Conservation (phyloP, 2,888 invertebrate species). For the Rugalucina vietnamica region DNA sequence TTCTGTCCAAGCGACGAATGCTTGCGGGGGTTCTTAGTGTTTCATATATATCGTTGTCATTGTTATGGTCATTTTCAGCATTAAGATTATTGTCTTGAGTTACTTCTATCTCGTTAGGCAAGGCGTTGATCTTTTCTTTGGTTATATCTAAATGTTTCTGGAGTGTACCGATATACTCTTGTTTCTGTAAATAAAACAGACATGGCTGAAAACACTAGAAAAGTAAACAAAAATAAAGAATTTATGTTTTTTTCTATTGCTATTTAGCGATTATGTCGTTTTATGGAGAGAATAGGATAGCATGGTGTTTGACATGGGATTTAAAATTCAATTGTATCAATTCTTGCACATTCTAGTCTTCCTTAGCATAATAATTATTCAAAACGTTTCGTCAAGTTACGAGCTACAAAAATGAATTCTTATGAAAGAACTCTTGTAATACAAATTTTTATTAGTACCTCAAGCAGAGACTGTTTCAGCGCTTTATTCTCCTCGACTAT, state of each 20-base stretch:
- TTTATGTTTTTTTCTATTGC: no score
- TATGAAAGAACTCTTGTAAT: no score
- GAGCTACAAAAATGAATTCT: no score
- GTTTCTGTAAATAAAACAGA: slow-evolving; percentile 74
- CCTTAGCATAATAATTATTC: no score
- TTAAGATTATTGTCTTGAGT: slow-evolving; percentile 70
- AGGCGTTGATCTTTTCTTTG: slow-evolving; percentile 64
- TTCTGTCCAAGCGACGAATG: slow-evolving; percentile 26
- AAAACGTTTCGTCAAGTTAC: no score
- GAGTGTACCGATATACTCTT: slow-evolving; percentile 66
- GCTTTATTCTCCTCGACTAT: slow-evolving; percentile 73
- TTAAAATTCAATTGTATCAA: no score
- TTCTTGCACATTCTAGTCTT: no score
- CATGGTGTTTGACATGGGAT: no score
- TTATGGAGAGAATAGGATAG: no score
- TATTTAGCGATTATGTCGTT: no score
- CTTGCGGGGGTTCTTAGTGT: slow-evolving; percentile 40
- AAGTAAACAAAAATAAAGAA: no score
- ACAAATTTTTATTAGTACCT: slow-evolving; percentile 59
- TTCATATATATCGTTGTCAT: slow-evolving; percentile 53
- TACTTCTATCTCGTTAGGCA: slow-evolving; percentile 59
- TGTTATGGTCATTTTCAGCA: slow-evolving; percentile 47
- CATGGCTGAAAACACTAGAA: no score
- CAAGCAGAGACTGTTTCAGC: slow-evolving; percentile 70
- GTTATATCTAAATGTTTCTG: slow-evolving; percentile 70